Conservation (phyloP, 2,888 invertebrate genomes). For the Tyria jacobaeae region DNA sequence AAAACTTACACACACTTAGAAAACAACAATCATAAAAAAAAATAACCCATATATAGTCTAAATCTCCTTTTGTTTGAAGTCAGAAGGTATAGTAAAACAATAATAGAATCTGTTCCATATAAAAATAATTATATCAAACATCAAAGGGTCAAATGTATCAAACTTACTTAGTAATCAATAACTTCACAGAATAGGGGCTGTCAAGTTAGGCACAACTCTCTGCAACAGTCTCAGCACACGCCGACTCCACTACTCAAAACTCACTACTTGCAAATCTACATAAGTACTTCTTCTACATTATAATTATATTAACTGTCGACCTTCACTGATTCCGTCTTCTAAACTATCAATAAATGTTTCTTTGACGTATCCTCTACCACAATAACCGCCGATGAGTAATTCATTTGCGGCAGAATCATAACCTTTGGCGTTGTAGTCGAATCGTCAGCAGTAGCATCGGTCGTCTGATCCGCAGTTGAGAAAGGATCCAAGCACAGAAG, state of each 20-base stretch:
- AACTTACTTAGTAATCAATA: not conserved
- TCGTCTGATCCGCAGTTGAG: conserved; percentile 24
- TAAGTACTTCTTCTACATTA: no score
- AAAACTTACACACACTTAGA: no score
- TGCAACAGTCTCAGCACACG: not conserved
- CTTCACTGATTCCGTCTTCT: not conserved
- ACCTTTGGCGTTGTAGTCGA: conserved; percentile 5
- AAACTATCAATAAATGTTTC: not conserved
- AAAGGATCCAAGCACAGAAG: conserved; percentile 60
- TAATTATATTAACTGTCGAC: no score
- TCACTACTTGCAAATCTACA: not conserved
- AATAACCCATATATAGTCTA: no score
- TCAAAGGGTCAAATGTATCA: not conserved
- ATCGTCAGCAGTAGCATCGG: conserved; percentile 14
- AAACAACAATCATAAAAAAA: no score
- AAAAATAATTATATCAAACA: not conserved
- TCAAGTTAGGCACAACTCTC: not conserved
- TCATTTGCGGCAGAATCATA: not conserved
- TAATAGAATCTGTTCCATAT: not conserved
- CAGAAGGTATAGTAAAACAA: not conserved
- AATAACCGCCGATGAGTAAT: conserved; percentile 7
- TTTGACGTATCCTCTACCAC: not conserved
- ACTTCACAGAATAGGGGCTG: no score
- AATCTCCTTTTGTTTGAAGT: not conserved
- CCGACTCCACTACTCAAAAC: not conserved